phyloP scores from a whole-genome alignment of 2,797 vertebrate genomes.

The Trachurus trachurus region DNA sequence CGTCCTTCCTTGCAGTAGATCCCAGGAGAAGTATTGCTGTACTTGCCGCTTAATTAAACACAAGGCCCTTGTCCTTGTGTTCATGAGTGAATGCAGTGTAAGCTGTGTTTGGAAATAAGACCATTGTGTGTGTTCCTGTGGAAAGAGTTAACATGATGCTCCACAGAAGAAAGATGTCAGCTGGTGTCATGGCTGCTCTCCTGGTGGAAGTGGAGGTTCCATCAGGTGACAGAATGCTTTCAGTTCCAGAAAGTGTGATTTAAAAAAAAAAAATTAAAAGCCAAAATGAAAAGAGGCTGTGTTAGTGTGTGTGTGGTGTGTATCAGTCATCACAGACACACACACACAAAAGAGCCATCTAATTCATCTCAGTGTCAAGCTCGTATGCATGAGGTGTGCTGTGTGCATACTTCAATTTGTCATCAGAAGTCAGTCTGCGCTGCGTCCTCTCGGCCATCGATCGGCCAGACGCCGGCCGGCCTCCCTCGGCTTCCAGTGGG shows the following conservation, averaged over 20 bases:
- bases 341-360: constrained; percentile 52
- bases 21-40: no score
- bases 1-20: no score
- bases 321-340: constrained; percentile 22
- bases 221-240: constrained; percentile 73
- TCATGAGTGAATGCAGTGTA: constrained; percentile 9
- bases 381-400: constrained; percentile 71
- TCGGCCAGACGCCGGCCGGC: constrained; percentile 41
- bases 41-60: no score
- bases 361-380: constrained; percentile 60
- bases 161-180: constrained; percentile 64
- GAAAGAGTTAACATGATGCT: not conserved
- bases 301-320: constrained; percentile 31
- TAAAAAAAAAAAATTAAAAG: no score
- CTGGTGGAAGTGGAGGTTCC: constrained; percentile 39
- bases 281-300: constrained; percentile 58
- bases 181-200: constrained; percentile 31
- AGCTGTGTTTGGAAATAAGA: constrained; percentile 29
- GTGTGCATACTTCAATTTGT: constrained; percentile 75
- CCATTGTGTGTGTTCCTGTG: constrained; percentile 3
- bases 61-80: no score
- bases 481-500: constrained; percentile 59
- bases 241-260: constrained; percentile 67
- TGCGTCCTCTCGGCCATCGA: constrained; percentile 63
- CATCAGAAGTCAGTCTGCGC: constrained; percentile 57